Percentiles rank a stretch among this genome's conserved stretches.
phyloP scores from a whole-genome alignment of 2,888 invertebrate genomes.

The Hermaeophaga mercurialis region DNA sequence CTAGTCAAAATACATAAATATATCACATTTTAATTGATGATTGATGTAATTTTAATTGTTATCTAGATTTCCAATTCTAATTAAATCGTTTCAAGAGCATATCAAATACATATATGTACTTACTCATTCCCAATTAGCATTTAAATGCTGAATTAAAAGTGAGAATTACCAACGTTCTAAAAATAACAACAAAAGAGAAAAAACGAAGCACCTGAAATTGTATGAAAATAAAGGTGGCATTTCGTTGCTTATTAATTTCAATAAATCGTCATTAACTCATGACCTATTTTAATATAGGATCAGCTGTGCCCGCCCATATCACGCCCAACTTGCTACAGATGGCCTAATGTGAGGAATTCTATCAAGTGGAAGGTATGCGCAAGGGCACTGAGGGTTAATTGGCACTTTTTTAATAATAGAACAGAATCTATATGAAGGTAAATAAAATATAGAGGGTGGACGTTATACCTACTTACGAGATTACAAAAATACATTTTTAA shows the following conservation, averaged over 20 bases:
- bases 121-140: no score
- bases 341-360: conserved; percentile 20
- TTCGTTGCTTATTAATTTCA: conserved; percentile 18
- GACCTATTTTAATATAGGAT: conserved; percentile 16
- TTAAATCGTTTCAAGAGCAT: no score
- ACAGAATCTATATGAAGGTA: no score
- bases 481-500: no score
- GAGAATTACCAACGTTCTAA: neutral
- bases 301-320: neutral
- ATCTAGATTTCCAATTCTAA: no score
- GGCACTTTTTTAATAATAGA: neutral
- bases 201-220: conserved; percentile 3
- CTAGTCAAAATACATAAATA: no score
- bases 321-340: conserved; percentile 10
- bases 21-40: no score
- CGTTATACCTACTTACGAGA: no score
- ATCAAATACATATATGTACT: no score
- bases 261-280: conserved; percentile 25
- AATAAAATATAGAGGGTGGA: no score
- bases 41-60: no score
- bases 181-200: neutral
- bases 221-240: conserved; percentile 19
- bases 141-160: no score
- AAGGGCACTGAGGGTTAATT: conserved; percentile 27
- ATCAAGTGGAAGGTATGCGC: conserved; percentile 25